These are phyloP conservation scores for Drosophila quadrilineata DNA, from an alignment of 1,140 invertebrate species.

Conservation along the genomic window DNA sequence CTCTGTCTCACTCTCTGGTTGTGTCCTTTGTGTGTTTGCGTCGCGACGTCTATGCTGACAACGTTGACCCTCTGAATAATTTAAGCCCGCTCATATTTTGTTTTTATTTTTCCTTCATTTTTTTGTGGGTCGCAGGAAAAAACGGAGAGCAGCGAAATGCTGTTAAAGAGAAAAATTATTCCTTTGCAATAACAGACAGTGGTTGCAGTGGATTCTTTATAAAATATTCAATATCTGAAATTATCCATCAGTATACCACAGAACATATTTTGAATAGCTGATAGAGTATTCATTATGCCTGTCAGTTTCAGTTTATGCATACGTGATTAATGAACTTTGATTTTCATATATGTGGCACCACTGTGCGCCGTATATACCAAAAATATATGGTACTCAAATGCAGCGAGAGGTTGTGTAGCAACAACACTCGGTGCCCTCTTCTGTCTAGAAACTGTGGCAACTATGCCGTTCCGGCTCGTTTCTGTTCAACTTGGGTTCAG, in stretches of 20 bases:
- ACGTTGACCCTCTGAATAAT: constrained; percentile 64
- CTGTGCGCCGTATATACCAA: constrained; percentile 27
- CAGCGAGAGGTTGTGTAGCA: no score
- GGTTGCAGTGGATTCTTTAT: not conserved
- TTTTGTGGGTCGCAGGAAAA: constrained; percentile 52
- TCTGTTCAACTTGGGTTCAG: not conserved
- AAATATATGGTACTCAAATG: constrained; percentile 21
- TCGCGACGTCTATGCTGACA: constrained; percentile 31
- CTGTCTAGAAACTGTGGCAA: no score
- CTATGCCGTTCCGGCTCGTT: constrained; percentile 15
- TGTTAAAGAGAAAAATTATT: constrained; percentile 49
- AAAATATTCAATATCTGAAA: no score
- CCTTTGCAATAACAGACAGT: constrained; percentile 24
- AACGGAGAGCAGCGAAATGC: constrained; percentile 47
- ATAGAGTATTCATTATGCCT: no score
- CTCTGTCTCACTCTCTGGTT: no score
- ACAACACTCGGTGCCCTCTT: no score
- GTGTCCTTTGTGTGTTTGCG: not conserved
- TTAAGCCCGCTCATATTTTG: no score
- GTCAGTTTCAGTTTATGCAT: no score
- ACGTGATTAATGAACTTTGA: not conserved
- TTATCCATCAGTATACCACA: no score
- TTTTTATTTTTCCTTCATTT: constrained; percentile 37
- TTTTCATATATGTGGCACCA: not conserved
- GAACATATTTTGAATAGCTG: no score